A percentile compares a stretch with the other conserved stretches of the same genome.
Conservation (phyloP, 2,113 vertebrate genomes). For the Oxygymnocypris stewartii region DNA sequence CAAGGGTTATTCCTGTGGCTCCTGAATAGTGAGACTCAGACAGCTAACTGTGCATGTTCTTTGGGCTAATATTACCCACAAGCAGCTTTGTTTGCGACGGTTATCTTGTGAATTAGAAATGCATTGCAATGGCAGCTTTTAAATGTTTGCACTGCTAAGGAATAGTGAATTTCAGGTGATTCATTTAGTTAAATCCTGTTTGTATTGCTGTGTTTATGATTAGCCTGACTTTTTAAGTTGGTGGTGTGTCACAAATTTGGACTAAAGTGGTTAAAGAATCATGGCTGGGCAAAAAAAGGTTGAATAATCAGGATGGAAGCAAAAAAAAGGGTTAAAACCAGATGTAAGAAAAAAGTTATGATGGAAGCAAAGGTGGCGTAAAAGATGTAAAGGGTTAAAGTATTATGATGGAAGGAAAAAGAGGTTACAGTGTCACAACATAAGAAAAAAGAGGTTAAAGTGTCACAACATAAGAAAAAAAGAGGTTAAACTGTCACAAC, state of each 20-base stretch:
- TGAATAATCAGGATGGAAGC: not conserved
- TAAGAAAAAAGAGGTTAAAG: too few species aligned
- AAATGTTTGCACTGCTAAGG: not conserved
- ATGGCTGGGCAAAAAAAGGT: not conserved
- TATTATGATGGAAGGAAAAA: too few species aligned
- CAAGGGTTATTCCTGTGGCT: slow-evolving; percentile 3
- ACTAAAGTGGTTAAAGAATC: not conserved
- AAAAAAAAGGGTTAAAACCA: not conserved
- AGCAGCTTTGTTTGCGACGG: not conserved
- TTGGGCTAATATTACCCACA: slow-evolving; percentile 1
- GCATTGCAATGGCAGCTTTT: not conserved
- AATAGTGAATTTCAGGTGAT: not conserved
- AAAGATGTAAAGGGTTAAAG: too few species aligned
- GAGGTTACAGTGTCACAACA: too few species aligned
- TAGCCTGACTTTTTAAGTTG: not conserved
- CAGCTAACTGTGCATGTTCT: not conserved
- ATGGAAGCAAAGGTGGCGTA: too few species aligned
- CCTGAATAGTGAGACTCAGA: not conserved
- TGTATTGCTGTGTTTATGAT: not conserved
- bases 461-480: too few species aligned
- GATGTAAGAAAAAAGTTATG: not conserved
- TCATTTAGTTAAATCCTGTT: not conserved
- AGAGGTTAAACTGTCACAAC: too few species aligned
- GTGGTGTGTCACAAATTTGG: not conserved
- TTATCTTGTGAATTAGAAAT: not conserved